These are phyloP conservation scores for Thaleichthys pacificus DNA, from an alignment of 2,797 vertebrate genomes.

Conservation along the genomic window DNA sequence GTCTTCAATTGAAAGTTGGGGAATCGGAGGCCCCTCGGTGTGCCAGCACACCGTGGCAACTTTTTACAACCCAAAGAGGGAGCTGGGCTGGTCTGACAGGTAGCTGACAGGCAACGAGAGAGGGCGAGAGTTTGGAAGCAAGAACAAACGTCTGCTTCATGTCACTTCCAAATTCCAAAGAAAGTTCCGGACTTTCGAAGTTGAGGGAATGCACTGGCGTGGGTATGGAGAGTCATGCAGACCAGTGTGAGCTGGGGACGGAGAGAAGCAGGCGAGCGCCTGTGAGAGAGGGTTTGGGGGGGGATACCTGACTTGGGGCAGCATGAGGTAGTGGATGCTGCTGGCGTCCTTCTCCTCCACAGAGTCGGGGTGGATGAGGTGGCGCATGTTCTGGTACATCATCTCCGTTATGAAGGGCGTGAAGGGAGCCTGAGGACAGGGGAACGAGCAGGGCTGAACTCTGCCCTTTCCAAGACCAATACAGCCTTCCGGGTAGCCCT, in stretches of 20 bases:
- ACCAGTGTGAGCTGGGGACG: background rate
- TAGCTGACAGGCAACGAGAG: constrained; percentile 12
- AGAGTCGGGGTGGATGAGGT: constrained; percentile 84
- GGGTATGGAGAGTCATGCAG: background rate
- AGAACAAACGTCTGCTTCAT: background rate
- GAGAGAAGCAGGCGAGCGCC: background rate
- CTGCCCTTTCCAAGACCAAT: background rate
- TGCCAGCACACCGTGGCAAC: background rate
- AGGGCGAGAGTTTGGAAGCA: background rate
- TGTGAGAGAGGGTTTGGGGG: background rate
- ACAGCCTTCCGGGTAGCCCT: background rate
- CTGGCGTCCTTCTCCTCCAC: constrained; percentile 86
- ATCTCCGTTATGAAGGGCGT: constrained; percentile 98
- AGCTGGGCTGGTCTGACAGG: background rate
- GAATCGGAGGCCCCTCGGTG: background rate
- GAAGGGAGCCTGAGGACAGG: constrained; percentile 85
- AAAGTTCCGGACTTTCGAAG: background rate
- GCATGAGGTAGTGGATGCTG: constrained; percentile 98
- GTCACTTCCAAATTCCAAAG: background rate
- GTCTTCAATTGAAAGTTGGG: background rate
- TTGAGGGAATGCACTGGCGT: background rate
- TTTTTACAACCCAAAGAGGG: background rate
- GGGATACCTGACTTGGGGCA: constrained; percentile 87
- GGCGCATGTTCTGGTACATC: constrained; percentile 95
- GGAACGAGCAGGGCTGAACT: constrained; percentile 20